Percentiles rank a stretch among this genome's conserved stretches.
phyloP scores from a whole-genome alignment of 1,140 invertebrate genomes.

The Campodea augens region DNA sequence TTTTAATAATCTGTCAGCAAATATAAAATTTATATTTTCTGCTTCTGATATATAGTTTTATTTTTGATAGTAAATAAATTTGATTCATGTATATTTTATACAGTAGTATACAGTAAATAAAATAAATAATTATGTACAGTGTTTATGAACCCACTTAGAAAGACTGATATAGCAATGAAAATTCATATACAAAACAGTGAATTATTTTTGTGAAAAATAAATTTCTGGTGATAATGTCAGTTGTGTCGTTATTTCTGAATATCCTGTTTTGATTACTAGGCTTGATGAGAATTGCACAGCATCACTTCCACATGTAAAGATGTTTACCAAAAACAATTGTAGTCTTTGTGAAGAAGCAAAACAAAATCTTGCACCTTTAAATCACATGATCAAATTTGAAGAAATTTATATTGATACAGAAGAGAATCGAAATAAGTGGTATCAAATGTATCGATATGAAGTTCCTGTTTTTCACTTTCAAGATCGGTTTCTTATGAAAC shows the following conservation, averaged over 20 bases:
- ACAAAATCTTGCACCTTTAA: slow-evolving; percentile 39
- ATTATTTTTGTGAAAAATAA: no score
- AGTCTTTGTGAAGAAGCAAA: slow-evolving; percentile 61
- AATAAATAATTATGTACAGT: no score
- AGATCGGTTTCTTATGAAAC: slow-evolving; percentile 64
- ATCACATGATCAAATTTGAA: slow-evolving; percentile 37
- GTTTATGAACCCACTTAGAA: no score
- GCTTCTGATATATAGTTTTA: no score
- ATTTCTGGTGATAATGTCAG: no score
- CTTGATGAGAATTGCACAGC: not conserved
- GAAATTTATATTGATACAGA: slow-evolving; percentile 53
- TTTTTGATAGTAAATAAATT: no score
- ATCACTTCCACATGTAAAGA: slow-evolving; percentile 29
- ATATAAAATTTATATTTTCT: no score
- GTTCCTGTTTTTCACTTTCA: slow-evolving; percentile 76
- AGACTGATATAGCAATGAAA: not conserved
- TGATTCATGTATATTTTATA: no score
- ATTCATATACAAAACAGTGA: no score
- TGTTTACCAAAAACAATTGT: slow-evolving; percentile 66
- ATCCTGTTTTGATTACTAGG: not conserved
- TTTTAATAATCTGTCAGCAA: no score
- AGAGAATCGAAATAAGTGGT: slow-evolving; percentile 49
- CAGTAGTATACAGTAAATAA: no score
- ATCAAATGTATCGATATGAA: slow-evolving; percentile 56
- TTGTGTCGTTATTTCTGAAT: no score